Evolutionary conservation across 1,140 invertebrate genomes (phyloP).

Genomic region (Platyscapa corneri): DNA sequence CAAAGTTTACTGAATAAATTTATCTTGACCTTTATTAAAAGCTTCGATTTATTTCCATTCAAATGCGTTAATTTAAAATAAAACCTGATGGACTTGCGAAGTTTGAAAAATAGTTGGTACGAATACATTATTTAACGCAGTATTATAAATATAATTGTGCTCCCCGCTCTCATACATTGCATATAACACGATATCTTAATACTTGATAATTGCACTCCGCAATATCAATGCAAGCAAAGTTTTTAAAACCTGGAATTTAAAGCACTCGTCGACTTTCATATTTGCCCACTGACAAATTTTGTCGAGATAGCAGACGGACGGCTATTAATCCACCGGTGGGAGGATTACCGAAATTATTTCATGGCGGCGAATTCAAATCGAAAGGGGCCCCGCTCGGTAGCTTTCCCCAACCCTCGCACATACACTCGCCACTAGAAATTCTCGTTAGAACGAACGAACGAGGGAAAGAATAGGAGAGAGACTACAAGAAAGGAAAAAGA

Average conservation of each 20-base stretch:
- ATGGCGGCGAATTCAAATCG: slow-evolving; percentile 48
- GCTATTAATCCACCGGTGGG: slow-evolving; percentile 49
- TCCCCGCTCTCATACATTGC: background rate
- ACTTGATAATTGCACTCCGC: background rate
- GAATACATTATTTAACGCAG: too few relatives aligned
- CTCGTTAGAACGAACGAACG: slow-evolving; percentile 41
- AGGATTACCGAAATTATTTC: slow-evolving; percentile 54
- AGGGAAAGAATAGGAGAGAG: slow-evolving; percentile 19
- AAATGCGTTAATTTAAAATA: too few relatives aligned
- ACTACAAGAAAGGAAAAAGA: slow-evolving; percentile 46
- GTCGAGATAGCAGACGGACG: background rate
- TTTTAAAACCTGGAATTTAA: slow-evolving; percentile 41
- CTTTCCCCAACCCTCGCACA: background rate
- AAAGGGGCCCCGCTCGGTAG: background rate
- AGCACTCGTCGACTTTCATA: slow-evolving; percentile 7
- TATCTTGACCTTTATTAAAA: too few relatives aligned
- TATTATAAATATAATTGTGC: too few relatives aligned
- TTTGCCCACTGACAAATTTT: slow-evolving; percentile 16
- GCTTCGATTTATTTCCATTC: too few relatives aligned
- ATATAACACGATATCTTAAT: background rate
- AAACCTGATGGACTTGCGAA: too few relatives aligned
- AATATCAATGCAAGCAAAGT: background rate
- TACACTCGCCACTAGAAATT: slow-evolving; percentile 38
- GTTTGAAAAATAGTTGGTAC: too few relatives aligned
- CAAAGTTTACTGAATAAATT: too few relatives aligned